A percentile compares a stretch with the other conserved stretches of the same genome.
Conservation (phyloP, 2,113 vertebrate species). For the Serilophus lunatus region DNA sequence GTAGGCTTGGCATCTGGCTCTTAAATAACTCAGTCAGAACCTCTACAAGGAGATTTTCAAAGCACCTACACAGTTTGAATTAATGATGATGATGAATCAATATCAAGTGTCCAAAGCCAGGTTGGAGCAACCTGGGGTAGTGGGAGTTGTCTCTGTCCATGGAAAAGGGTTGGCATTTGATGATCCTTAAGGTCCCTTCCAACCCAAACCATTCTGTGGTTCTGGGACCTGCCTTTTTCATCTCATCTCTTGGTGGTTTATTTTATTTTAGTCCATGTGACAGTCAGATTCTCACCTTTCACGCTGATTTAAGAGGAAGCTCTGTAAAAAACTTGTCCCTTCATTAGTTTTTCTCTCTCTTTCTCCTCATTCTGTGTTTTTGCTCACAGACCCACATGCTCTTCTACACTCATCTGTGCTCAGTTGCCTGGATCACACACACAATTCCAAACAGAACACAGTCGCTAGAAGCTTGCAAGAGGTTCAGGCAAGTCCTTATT, state of each 20-base stretch:
- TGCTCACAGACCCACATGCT: accelerated
- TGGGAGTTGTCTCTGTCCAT: not conserved
- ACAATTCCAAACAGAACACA: not conserved
- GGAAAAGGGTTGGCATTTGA: not conserved
- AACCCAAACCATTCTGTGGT: not conserved
- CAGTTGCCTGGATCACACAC: not conserved
- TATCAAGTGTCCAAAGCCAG: not conserved
- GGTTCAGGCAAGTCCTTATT: not conserved
- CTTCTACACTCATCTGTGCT: not conserved
- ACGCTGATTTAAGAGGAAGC: not conserved
- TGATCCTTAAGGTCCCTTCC: not conserved
- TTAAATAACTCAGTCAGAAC: not conserved
- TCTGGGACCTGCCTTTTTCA: not conserved
- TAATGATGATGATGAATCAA: not conserved
- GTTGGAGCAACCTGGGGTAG: not conserved
- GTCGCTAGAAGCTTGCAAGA: not conserved
- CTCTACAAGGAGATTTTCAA: not conserved
- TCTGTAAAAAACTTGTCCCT: not conserved
- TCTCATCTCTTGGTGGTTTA: not conserved
- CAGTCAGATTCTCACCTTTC: not conserved
- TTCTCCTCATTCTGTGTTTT: not conserved
- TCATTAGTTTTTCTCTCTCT: not conserved
- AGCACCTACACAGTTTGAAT: not conserved
- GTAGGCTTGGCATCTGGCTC: not conserved
- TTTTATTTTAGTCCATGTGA: not conserved